Conservation (phyloP, 2,888 invertebrate genomes). For the Brachyptera putata region DNA sequence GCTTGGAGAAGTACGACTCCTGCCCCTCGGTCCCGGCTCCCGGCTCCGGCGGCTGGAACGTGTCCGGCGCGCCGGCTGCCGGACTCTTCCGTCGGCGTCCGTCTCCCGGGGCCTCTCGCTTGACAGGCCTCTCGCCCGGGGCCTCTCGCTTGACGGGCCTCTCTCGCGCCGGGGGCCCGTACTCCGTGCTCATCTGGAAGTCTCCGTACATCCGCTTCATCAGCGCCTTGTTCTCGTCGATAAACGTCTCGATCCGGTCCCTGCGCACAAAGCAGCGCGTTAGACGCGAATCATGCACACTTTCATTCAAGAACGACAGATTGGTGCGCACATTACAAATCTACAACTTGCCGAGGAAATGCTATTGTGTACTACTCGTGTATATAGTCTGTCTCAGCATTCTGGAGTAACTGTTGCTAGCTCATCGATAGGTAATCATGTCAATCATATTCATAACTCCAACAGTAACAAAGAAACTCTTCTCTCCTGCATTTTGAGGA, state of each 20-base stretch:
- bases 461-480: too few species aligned
- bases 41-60: constrained; percentile 33
- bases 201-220: constrained; percentile 93
- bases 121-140: constrained; percentile 23
- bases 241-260: constrained; percentile 85
- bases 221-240: constrained; percentile 90
- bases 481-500: too few species aligned
- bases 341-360: too few species aligned
- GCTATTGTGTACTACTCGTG: too few species aligned
- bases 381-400: too few species aligned
- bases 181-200: constrained; percentile 62
- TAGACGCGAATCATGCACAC: too few species aligned
- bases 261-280: constrained; percentile 47
- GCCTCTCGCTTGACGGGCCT: constrained; percentile 18
- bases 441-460: too few species aligned
- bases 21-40: constrained; percentile 33
- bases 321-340: too few species aligned
- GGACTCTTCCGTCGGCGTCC: constrained; percentile 36
- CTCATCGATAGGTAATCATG: too few species aligned
- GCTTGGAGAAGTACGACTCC: constrained; percentile 53
- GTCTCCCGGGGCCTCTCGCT: constrained; percentile 28
- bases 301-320: too few species aligned
- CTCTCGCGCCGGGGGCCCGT: constrained; percentile 49
- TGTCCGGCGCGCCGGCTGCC: constrained; percentile 40
- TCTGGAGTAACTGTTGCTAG: too few species aligned